Conservation (phyloP, 2,797 vertebrate genomes). For the Coluber constrictor region DNA sequence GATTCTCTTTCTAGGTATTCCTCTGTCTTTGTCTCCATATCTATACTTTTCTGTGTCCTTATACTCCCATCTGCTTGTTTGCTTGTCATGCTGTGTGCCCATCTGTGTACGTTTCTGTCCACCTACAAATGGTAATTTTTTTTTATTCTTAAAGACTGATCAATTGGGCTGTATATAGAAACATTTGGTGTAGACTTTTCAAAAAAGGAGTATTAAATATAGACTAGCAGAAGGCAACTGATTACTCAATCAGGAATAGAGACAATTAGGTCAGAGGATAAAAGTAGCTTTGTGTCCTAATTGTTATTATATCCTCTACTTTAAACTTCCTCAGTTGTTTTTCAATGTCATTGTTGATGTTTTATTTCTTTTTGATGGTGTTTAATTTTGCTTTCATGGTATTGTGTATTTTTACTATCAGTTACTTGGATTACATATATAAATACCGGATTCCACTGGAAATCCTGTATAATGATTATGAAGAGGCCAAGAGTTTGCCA, state of each 20-base stretch:
- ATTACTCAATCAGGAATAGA: background rate
- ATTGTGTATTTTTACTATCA: background rate
- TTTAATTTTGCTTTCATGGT: background rate
- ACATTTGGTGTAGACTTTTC: background rate
- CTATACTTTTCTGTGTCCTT: conserved; percentile 24
- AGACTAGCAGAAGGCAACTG: background rate
- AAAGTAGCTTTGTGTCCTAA: background rate
- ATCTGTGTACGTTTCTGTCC: conserved; percentile 27
- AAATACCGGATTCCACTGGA: background rate
- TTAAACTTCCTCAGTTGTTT: background rate
- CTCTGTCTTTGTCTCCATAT: conserved; percentile 8
- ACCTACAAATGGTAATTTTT: background rate
- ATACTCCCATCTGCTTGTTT: conserved; percentile 30
- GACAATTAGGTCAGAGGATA: background rate
- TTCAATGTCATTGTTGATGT: background rate
- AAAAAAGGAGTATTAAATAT: background rate
- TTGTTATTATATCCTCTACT: background rate
- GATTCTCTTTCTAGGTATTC: background rate
- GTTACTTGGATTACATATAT: background rate
- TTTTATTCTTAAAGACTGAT: conserved; percentile 7
- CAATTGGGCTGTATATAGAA: conserved; percentile 8
- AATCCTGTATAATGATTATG: background rate
- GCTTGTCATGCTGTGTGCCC: conserved; percentile 23
- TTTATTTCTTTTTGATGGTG: background rate
- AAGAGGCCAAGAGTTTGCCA: background rate